These are phyloP conservation scores for Kryptolebias marmoratus DNA, from an alignment of 2,113 vertebrate species.

Conservation along the genomic window DNA sequence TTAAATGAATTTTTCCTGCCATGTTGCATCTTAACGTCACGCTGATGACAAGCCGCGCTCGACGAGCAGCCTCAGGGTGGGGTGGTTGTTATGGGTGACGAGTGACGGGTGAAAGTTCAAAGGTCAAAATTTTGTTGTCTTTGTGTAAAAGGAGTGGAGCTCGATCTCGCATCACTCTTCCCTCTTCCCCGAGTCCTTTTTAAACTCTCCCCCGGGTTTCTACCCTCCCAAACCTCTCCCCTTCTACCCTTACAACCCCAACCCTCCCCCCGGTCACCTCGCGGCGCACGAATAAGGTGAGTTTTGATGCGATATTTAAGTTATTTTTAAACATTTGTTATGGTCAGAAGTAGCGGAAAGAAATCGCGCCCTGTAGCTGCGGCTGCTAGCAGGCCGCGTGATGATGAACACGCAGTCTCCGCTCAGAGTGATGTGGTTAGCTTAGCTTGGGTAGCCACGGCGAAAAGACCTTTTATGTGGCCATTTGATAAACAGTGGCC, in stretches of 20 bases:
- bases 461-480: slow-evolving; percentile 9
- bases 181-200: slow-evolving; percentile 86
- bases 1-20: too few species aligned
- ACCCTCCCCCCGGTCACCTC: slow-evolving; percentile 77
- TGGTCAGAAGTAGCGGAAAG: slow-evolving; percentile 58
- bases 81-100: slow-evolving; percentile 14
- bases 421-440: background rate
- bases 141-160: slow-evolving; percentile 83
- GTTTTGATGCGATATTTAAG: slow-evolving; percentile 21
- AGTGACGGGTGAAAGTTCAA: slow-evolving; percentile 77
- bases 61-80: background rate
- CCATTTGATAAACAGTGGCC: accelerated
- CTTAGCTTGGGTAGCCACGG: slow-evolving; percentile 4
- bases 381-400: slow-evolving; percentile 73
- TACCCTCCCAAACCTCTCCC: slow-evolving; percentile 86
- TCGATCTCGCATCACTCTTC: slow-evolving; percentile 83
- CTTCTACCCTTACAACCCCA: slow-evolving; percentile 84
- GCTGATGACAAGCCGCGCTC: background rate
- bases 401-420: slow-evolving; percentile 65
- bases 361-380: slow-evolving; percentile 63
- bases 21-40: background rate
- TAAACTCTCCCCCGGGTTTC: slow-evolving; percentile 84
- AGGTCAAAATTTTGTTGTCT: slow-evolving; percentile 79
- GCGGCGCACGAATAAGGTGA: slow-evolving; percentile 70
- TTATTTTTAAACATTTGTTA: slow-evolving; percentile 17